Evolutionary conservation across 2,113 vertebrate species (phyloP).

Genomic region (Rutilus rutilus): DNA sequence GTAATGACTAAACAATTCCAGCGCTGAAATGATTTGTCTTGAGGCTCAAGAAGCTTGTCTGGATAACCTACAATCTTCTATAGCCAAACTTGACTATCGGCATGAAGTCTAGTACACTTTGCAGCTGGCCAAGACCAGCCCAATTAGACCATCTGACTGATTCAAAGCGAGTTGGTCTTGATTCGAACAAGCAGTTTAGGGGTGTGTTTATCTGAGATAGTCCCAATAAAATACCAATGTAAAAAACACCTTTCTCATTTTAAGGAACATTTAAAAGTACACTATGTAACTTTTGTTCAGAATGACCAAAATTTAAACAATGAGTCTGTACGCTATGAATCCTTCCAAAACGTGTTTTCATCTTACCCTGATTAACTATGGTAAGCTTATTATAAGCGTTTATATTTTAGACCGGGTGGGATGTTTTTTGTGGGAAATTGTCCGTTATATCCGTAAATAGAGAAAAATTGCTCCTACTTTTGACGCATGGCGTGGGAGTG

Average conservation of each 20-base stretch:
- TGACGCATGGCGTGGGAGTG: too few species aligned
- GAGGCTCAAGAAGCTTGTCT: slow-evolving; percentile 20
- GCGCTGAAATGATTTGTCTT: slow-evolving; percentile 18
- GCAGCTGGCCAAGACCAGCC: neutral
- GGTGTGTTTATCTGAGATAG: neutral
- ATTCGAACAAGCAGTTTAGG: neutral
- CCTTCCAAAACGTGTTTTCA: too few species aligned
- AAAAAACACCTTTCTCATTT: neutral
- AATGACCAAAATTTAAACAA: too few species aligned
- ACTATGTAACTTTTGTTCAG: too few species aligned
- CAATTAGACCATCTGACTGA: neutral
- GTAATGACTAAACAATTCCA: slow-evolving; percentile 21
- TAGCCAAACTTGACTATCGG: neutral
- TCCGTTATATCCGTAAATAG: too few species aligned
- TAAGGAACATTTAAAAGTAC: too few species aligned
- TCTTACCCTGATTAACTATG: too few species aligned
- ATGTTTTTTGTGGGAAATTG: too few species aligned
- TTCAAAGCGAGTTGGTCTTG: neutral
- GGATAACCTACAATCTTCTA: slow-evolving; percentile 7
- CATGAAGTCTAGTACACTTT: neutral
- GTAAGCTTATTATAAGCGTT: too few species aligned
- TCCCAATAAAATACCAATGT: neutral
- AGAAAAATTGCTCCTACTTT: too few species aligned
- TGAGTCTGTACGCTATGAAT: too few species aligned
- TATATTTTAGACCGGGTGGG: too few species aligned